A percentile compares a stretch with the other conserved stretches of the same genome.
Evolutionary conservation across 1,140 invertebrate genomes (phyloP).

Genomic region (Heterodera carotae): DNA sequence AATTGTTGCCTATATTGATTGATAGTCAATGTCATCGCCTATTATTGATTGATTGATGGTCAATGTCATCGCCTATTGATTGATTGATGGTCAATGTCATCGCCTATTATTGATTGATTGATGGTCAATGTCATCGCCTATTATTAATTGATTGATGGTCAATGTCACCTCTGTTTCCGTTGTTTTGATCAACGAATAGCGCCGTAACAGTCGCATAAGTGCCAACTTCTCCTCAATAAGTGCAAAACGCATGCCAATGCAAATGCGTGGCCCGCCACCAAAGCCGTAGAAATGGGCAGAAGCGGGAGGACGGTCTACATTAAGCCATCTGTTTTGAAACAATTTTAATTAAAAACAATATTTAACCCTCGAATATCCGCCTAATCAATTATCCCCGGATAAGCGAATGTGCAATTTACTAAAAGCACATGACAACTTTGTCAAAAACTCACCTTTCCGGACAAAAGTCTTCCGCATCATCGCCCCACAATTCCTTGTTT

Average conservation of each 20-base stretch:
- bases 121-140: too few species aligned
- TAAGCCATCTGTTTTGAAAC: constrained; percentile 32
- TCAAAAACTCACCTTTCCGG: constrained; percentile 34
- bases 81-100: too few species aligned
- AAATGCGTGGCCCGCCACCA: constrained; percentile 69
- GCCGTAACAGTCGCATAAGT: constrained; percentile 63
- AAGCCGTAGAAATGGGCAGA: constrained; percentile 68
- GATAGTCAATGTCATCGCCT: not conserved
- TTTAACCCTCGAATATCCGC: too few species aligned
- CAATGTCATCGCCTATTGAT: too few species aligned
- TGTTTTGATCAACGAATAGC: constrained; percentile 32
- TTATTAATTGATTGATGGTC: not conserved
- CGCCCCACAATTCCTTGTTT: constrained; percentile 43
- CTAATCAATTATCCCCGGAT: too few species aligned
- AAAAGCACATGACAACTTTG: too few species aligned
- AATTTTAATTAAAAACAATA: not conserved
- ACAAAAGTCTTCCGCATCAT: constrained; percentile 44
- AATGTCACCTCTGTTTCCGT: constrained; percentile 18
- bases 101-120: too few species aligned
- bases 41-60: too few species aligned
- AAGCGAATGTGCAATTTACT: too few species aligned
- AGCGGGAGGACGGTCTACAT: constrained; percentile 9
- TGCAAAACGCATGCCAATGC: constrained; percentile 73
- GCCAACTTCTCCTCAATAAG: constrained; percentile 74
- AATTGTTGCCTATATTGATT: not conserved